Conservation (phyloP, 35 echinoderm and acorn worm genomes). For the Anneissia japonica region DNA sequence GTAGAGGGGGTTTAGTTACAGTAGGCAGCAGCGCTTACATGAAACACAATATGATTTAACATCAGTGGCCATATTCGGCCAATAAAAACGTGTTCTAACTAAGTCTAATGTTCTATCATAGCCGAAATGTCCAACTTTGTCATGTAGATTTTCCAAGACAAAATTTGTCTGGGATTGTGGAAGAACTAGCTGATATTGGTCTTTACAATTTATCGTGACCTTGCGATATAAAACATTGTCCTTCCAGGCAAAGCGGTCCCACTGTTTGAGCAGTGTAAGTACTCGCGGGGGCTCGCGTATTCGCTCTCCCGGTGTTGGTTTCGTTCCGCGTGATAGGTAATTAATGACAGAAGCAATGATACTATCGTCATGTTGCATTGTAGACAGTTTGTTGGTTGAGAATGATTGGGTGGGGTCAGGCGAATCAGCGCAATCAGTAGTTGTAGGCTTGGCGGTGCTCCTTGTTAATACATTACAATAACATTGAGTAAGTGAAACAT, state of each 20-base stretch:
- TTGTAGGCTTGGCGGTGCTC: background rate
- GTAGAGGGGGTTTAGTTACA: background rate
- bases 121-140: constrained; percentile 12
- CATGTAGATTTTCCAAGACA: constrained; percentile 1
- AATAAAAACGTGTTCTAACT: constrained; percentile 24
- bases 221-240: background rate
- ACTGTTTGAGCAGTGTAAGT: background rate
- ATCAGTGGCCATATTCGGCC: constrained; percentile 29
- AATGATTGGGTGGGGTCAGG: background rate
- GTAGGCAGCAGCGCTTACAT: constrained; percentile 7
- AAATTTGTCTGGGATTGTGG: background rate
- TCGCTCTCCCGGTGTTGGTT: background rate
- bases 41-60: background rate
- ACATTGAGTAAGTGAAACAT: no score
- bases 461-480: background rate
- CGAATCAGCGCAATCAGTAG: background rate
- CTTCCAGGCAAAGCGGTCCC: background rate
- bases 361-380: background rate
- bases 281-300: background rate
- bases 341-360: background rate
- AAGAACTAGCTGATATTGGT: background rate
- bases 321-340: background rate
- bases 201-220: background rate
- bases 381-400: background rate
- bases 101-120: constrained; percentile 10